Base-by-base conservation (phyloP, 2,113 vertebrate species). In the Megaleporinus macrocephalus region DNA sequence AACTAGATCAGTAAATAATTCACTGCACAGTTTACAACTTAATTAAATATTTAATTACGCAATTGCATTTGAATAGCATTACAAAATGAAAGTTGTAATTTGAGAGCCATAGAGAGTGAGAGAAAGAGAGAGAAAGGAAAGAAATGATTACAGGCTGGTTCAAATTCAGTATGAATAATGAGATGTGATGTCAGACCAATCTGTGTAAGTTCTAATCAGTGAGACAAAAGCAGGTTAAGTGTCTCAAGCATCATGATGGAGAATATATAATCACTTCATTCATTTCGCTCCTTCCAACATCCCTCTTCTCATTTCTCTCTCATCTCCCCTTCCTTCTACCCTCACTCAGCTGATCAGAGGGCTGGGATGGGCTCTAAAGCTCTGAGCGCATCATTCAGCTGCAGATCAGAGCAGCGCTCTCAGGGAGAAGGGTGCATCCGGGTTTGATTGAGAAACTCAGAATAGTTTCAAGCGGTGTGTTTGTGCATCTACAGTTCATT, bases 161-260 rank as follows among this genome's bases (percentile, higher is more conserved):
- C 65, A 47, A 51, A 79, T 44, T 62, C 14, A 26, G 16, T 27
- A 83, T 49, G 36, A 83, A 77, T 80, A 62, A 80, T 80, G 77
- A 73, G 55, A 33, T 80, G 75, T 73, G 66, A 72, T 80, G 66
- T 73, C 75, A 53, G 29, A 57, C 5, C 49, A 68, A 53, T 69
- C 51, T 73, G 66, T 77, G 47, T 74, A 79, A 83, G 69, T 66
- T 51, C 65, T 69, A 80, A 80, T 70, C 74, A 51, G 26, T 57
- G 59, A 84, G 53, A 81, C 53, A 57, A 81, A 68, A 80, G 26
- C 65, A 69, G 62, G 77, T 69, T 49, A 74, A 70, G 82, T 49
- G 29, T 33, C 27, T 29, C 61, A 41, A 3, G 22, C 44, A 53
- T 55, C 29, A 57, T 4, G 10, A 70, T 4, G 62, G n/a, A 20